A percentile compares a stretch with the other conserved stretches of the same genome.
Evolutionary conservation across 2,888 invertebrate species (phyloP).

Genomic region (Diaprepes abbreviatus): DNA sequence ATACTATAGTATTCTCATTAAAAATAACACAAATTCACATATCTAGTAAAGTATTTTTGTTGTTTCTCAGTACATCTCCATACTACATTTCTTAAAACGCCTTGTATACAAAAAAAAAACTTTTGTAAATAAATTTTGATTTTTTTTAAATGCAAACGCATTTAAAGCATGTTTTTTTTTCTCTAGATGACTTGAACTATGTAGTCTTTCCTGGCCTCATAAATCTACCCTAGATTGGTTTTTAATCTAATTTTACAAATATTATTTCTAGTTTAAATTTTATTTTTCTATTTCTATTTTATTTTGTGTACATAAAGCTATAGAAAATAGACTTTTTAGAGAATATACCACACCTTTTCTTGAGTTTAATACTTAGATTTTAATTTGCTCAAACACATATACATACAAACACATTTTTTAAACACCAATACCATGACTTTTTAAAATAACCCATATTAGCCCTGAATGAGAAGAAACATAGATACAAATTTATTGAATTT

Average conservation of each 20-base stretch:
- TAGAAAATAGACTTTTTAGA: conserved; percentile 15
- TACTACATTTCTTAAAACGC: background rate
- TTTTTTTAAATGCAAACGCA: conserved; percentile 14
- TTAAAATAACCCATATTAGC: background rate
- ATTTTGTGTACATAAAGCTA: conserved; percentile 14
- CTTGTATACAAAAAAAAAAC: conserved; percentile 3
- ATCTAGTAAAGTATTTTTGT: too few species aligned
- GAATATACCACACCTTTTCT: conserved; percentile 5
- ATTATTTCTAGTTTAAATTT: background rate
- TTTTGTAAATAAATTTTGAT: conserved; percentile 12
- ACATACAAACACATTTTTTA: conserved; percentile 7
- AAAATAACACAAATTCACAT: too few species aligned
- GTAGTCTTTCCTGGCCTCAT: conserved; percentile 11
- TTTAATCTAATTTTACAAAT: background rate
- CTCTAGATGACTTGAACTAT: conserved; percentile 21
- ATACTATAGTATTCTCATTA: too few species aligned
- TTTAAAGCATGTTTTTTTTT: conserved; percentile 26
- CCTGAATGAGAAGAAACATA: background rate
- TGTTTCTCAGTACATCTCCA: background rate
- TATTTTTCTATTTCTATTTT: background rate
- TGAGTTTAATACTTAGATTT: conserved; percentile 23
- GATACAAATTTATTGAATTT: background rate
- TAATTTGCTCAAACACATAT: conserved; percentile 38
- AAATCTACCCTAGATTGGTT: conserved; percentile 13
- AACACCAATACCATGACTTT: conserved; percentile 24